Evolutionary conservation across 2,113 vertebrate genomes (phyloP).

Genomic region (Stomatorhinus ivindoensis): DNA sequence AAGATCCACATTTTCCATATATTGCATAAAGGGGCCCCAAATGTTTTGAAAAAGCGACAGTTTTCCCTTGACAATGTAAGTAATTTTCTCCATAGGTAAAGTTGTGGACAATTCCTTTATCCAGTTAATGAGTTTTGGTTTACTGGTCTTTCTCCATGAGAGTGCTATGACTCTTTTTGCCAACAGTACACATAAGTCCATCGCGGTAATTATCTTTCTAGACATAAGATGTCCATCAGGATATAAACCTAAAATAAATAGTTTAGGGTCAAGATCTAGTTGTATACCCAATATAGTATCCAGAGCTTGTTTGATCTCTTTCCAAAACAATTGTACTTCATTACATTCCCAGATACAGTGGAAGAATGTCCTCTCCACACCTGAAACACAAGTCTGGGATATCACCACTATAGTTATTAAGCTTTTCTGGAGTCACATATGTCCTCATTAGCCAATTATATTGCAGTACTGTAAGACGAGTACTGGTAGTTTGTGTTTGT

Average conservation of each 20-base stretch:
- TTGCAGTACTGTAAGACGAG: too few species aligned
- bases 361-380: too few species aligned
- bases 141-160: conserved; percentile 1
- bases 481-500: too few species aligned
- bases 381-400: too few species aligned
- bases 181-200: not conserved
- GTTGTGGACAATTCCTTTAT: not conserved
- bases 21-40: not conserved
- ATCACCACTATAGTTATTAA: too few species aligned
- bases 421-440: too few species aligned
- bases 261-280: not conserved
- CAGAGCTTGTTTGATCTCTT: too few species aligned
- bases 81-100: not conserved
- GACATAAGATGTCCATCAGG: not conserved
- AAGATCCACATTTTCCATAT: too few species aligned
- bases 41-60: not conserved
- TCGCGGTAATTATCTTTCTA: not conserved
- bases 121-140: conserved; percentile 8
- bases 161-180: not conserved
- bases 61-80: not conserved
- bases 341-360: too few species aligned
- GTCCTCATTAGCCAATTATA: too few species aligned
- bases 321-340: too few species aligned
- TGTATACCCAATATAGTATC: not conserved
- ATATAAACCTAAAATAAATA: conserved; percentile 8